Percentiles rank a stretch among this genome's conserved stretches.
These are phyloP conservation scores for Toxostoma redivivum DNA, from an alignment of 2,113 vertebrate genomes.

Conservation along the genomic window DNA sequence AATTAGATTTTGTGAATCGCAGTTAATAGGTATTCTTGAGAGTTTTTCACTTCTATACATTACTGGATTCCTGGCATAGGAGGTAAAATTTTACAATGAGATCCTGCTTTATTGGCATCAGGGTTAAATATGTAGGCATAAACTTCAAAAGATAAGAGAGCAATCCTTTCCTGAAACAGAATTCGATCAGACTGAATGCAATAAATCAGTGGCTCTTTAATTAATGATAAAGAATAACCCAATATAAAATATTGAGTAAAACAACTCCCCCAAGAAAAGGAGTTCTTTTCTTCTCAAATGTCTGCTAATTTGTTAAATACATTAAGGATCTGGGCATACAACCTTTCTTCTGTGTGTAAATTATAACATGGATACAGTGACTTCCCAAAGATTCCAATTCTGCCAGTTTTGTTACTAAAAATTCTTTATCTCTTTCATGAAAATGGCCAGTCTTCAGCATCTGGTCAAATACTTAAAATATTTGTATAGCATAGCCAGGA, in stretches of 20 bases:
- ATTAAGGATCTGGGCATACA: neutral
- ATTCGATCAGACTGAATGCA: neutral
- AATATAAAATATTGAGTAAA: neutral
- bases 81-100: neutral
- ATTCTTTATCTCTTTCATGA: neutral
- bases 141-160: neutral
- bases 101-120: neutral
- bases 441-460: neutral
- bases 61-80: neutral
- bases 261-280: neutral
- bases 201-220: neutral
- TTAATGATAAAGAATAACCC: neutral
- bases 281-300: neutral
- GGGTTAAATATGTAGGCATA: neutral
- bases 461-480: neutral
- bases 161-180: neutral
- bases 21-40: neutral
- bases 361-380: neutral
- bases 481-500: neutral
- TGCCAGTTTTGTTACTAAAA: neutral
- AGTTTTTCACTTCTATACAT: neutral
- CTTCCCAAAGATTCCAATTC: neutral
- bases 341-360: neutral
- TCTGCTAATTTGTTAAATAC: neutral
- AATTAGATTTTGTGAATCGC: neutral